phyloP scores from a whole-genome alignment of 2,797 vertebrate species.

The Danio albolineatus region DNA sequence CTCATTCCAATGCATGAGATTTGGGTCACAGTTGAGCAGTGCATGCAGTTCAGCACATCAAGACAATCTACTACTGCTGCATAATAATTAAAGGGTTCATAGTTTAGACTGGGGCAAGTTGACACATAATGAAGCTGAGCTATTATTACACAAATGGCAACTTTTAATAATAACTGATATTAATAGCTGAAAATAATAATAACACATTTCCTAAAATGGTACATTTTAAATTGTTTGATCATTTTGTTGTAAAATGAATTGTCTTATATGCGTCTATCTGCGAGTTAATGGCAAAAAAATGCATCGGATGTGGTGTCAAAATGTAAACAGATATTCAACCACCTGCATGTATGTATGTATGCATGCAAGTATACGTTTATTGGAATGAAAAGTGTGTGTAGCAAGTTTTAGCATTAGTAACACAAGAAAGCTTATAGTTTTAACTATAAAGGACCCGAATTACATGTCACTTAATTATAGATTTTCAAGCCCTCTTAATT shows the following conservation, averaged over 20 bases:
- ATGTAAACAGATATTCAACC: background rate
- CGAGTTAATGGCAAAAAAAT: background rate
- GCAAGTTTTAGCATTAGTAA: no score
- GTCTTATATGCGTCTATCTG: background rate
- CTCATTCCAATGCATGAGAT: conserved; percentile 67
- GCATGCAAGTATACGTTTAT: no score
- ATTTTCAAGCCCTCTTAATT: background rate
- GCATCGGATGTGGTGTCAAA: conserved; percentile 7
- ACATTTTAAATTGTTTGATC: background rate
- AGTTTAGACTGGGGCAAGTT: background rate
- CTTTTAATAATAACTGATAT: background rate
- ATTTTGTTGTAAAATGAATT: background rate
- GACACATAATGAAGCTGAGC: background rate
- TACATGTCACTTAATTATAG: background rate
- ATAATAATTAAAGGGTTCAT: conserved; percentile 55
- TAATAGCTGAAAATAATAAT: background rate
- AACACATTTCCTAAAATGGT: background rate
- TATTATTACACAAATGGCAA: background rate
- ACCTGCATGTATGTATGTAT: background rate
- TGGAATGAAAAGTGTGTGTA: background rate
- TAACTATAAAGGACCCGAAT: background rate
- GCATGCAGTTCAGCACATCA: conserved; percentile 59
- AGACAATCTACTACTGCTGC: conserved; percentile 23
- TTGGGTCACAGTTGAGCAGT: conserved; percentile 46
- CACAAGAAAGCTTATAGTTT: background rate